phyloP scores from a whole-genome alignment of 2,113 vertebrate species.

The Charina bottae region DNA sequence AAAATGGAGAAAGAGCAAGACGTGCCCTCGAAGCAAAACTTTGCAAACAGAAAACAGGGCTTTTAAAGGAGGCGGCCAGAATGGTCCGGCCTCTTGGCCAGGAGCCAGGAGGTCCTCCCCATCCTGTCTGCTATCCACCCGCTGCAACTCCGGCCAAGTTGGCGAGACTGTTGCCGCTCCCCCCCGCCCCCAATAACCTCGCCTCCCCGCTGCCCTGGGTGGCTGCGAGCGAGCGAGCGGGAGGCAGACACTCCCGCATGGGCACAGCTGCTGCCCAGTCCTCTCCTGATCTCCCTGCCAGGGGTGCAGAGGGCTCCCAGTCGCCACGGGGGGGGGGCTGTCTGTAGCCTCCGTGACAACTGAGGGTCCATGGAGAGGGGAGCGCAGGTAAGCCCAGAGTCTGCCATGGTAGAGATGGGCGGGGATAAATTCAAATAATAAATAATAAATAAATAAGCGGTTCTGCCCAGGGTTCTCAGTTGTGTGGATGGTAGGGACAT shows the following conservation, averaged over 20 bases:
- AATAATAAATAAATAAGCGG: no score
- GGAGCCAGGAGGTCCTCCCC: conserved; percentile 50
- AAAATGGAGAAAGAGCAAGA: conserved; percentile 63
- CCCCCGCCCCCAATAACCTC: background rate
- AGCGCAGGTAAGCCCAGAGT: no score
- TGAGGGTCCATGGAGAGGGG: no score
- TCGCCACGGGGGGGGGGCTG: no score
- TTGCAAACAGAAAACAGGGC: conserved; percentile 53
- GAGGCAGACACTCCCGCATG: background rate
- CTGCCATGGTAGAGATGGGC: no score
- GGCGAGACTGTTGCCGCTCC: conserved; percentile 22
- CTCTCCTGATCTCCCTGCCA: background rate
- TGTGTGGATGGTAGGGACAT: no score
- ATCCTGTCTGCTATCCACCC: background rate
- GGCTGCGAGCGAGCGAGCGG: background rate
- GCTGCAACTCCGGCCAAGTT: background rate
- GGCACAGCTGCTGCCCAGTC: background rate
- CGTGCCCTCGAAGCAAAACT: conserved; percentile 74
- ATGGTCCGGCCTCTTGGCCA: background rate
- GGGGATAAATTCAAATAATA: no score
- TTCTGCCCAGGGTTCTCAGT: no score
- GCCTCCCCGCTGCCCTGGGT: conserved; percentile 11
- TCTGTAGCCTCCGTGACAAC: no score
- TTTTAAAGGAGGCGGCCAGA: conserved; percentile 31
- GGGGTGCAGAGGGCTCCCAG: no score